Evolutionary conservation across 1,140 invertebrate species (phyloP).

Genomic region (Drosophila takahashii): DNA sequence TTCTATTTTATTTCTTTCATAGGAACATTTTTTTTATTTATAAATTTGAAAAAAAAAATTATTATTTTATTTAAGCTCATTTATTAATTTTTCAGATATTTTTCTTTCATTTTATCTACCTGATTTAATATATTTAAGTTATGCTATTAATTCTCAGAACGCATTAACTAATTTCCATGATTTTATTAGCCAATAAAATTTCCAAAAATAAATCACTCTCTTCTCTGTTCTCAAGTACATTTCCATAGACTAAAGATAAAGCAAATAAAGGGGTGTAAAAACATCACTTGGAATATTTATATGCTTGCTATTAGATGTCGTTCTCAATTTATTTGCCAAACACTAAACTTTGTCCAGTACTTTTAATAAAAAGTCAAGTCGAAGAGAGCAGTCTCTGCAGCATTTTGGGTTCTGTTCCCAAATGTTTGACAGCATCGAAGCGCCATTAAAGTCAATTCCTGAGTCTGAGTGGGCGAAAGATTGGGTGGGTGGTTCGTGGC

Average conservation of each 20-base stretch:
- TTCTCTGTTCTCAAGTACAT: background rate
- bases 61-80: too few species aligned
- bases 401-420: slow-evolving; percentile 9
- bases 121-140: too few species aligned
- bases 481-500: background rate
- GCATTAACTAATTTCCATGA: too few species aligned
- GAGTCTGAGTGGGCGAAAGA: slow-evolving; percentile 3
- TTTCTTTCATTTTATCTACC: too few species aligned
- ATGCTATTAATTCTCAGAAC: too few species aligned
- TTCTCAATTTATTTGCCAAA: slow-evolving; percentile 3
- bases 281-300: background rate
- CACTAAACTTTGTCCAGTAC: slow-evolving; percentile 10
- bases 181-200: too few species aligned
- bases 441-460: slow-evolving; percentile 50
- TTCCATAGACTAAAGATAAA: background rate
- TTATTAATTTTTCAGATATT: too few species aligned
- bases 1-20: too few species aligned
- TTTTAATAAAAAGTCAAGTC: slow-evolving; percentile 13
- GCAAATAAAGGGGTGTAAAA: background rate
- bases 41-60: too few species aligned
- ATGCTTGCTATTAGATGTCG: slow-evolving; percentile 3
- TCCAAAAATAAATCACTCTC: too few species aligned
- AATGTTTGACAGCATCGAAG: slow-evolving; percentile 49
- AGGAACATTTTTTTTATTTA: too few species aligned
- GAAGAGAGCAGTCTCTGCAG: background rate